Evolutionary conservation across 2,797 vertebrate species (phyloP).

Genomic region (Gymnocypris eckloni): DNA sequence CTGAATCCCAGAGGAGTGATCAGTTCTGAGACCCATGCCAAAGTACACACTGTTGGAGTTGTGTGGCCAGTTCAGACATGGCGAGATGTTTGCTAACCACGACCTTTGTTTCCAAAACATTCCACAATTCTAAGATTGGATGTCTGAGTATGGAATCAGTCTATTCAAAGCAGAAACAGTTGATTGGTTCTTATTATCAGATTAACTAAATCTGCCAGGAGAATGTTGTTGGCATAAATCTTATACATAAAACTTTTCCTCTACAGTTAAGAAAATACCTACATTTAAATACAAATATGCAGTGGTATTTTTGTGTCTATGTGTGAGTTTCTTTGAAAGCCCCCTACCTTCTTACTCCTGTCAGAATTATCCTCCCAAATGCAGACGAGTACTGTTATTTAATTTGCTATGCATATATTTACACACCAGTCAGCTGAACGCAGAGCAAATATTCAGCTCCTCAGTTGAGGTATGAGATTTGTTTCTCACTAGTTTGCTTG

Average conservation of each 20-base stretch:
- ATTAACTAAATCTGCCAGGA: background rate
- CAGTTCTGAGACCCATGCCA: constrained; percentile 35
- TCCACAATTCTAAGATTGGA: constrained; percentile 28
- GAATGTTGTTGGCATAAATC: background rate
- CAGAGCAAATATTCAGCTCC: constrained; percentile 41
- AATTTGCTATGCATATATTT: constrained; percentile 60
- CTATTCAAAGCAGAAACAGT: background rate
- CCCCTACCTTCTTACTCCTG: background rate
- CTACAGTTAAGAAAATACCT: background rate
- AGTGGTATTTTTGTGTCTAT: background rate
- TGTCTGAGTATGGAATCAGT: constrained; percentile 8
- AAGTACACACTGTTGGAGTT: constrained; percentile 32
- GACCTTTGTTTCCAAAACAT: constrained; percentile 34
- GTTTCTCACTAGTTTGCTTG: constrained; percentile 44
- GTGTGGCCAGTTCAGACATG: background rate
- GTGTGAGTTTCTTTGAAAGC: background rate
- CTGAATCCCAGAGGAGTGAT: constrained; percentile 42
- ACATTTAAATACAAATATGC: background rate
- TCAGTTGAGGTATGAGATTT: constrained; percentile 45
- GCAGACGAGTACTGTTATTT: constrained; percentile 44
- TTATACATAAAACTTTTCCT: background rate
- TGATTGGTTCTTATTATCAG: background rate
- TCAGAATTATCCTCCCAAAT: constrained; percentile 40
- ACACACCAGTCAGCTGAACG: constrained; percentile 34
- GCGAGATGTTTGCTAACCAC: background rate